Evolutionary conservation across 2,113 vertebrate species (phyloP), one percentile per base, ranked within the genome.

Genomic region (Aegotheles bennettii): DNA sequence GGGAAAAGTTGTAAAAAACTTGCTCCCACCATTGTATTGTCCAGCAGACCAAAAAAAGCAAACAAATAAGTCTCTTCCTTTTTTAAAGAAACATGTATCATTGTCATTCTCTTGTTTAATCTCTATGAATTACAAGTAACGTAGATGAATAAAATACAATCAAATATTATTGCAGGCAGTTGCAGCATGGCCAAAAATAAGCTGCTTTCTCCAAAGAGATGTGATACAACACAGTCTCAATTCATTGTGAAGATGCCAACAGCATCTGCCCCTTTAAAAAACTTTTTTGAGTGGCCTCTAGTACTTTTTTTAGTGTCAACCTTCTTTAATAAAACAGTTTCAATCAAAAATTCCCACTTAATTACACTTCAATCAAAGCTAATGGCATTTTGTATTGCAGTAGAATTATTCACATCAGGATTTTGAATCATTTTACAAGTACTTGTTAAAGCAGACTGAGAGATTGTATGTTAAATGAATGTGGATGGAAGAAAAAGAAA

Each of bases 1-100:
- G 97, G 90, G 97, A 96, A 98, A 97, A 96, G 50, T 60, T 89
- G 69, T 79, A 94, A 68, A 91, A 96, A 95, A 94, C 82, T 92
- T 91, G 94, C 97, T 98, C 97, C 94, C 97, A 98, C 96, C 88
- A 97, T 98, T 98, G 97, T 98, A 47, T 97, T 98, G 93, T 88
- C 51, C 95, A 87, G 84, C 77, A 92, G 36, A 81, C 35, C 24
- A 40, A 96, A 95, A 96, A 93, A 93, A 94, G 60, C 92, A 97
- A 97, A 97, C 95, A 97, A 97, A 89, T 47, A 73, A 71, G 31
- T 36, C 65, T 92, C 69, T 96, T 96, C 95, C 96, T 96, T 95
- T 93, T 96, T 95, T 93, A 90, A 93, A 82, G 93, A 89, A 93
- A 94, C 45, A 54, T 6, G 51, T 82, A 86, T 83, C 31, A 23